Evolutionary conservation across 2,797 vertebrate species (phyloP), one percentile per base, ranked within the genome.

Genomic region (Florisuga fusca): DNA sequence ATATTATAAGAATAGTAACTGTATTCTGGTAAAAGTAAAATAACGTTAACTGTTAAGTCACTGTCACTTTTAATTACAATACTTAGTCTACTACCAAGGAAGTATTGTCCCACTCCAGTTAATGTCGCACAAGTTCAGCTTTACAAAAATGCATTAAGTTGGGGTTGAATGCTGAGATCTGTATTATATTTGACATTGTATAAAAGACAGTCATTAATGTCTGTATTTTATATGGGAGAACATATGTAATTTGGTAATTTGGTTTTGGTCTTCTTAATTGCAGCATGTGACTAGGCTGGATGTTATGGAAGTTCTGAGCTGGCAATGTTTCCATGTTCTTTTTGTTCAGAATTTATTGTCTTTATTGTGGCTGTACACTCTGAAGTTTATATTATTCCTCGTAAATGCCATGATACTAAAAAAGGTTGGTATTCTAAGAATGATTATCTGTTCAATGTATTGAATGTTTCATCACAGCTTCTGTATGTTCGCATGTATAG

Each of bases 401-500:
- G 33, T 25, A 41, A 79, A 55, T 59, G 6, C 8, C 6, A 3
- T 71, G 67, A 36, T 75, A 36, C 34, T 77, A 4, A 45, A 84
- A 64, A 67, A 57, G 5, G 1, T 58, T 94, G 12, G 2, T 53
- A 84, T 86, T 59, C 41, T 45, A 51, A 45, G 31, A 57, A 36
- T 57, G 16, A 16, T 41, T 23, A 21, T 12, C 33, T 61, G 12
- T 72, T 85, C 50, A 36, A 0, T n/a, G 5, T 55, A 15, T 33
- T 57, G 22, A 57, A 45, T 29, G 4, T 3, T 72, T 94, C 27
- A 15, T 79, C 33, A 50, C 5, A 3, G 18, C 38, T 59, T 66
- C 12, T 45, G 31, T 27, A 5, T 67, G 1, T 58, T n/a, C n/a
- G n/a, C n/a, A 7, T 0, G 0, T 55, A 1, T 86, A 43, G 25